Base-by-base conservation (phyloP, 2,797 vertebrate species). In the Propithecus perrieri region DNA sequence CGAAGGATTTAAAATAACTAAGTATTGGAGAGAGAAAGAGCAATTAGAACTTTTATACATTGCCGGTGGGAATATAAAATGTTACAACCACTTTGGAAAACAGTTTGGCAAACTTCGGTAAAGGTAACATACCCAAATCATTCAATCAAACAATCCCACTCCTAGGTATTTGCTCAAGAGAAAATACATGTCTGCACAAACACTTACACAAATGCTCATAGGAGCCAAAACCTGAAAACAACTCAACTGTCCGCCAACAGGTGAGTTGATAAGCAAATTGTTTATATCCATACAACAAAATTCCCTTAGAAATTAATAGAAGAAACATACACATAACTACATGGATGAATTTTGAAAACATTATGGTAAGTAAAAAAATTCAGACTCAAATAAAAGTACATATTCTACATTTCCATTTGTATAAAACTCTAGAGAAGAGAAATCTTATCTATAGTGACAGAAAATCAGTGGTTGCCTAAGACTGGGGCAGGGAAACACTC, bases 151-250 rank as follows among this genome's bases (percentile, higher is more conserved):
- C 33, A 91, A 72, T 85, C 89, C 50, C n/a, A 79, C 50, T 76
- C 55, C 30, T 71, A 55, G 6, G 17, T 65, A 35, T 53, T 76
- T 84, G 35, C 14, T 14, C 20, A 78, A 83, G 43, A 91, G 63
- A 85, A 79, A 65, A 74, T 50, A 80, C 17, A 30, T 35, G 35
- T 35, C 20, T 28, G 65, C 28, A 57, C 8, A 69, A 65, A 81
- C n/a, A 87, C 69, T 86, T 90, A 93, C 81, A 89, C 75, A 76
- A 72, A 57, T 57, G 46, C 67, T 75, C 61, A 20, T 91, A 48
- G 74, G 26, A 84, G 41, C 53, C 15, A 4, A 69, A 94, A 80
- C 24, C 38, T 92, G 35, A 53, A 80, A 80, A 85, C 59, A 90
- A 53, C 46, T 48, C 63, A 74, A 50, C 55, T 28, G 41, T 43